phyloP scores from a whole-genome alignment of 64 coral and sea anemone species.

The Stichodactyla helianthus region DNA sequence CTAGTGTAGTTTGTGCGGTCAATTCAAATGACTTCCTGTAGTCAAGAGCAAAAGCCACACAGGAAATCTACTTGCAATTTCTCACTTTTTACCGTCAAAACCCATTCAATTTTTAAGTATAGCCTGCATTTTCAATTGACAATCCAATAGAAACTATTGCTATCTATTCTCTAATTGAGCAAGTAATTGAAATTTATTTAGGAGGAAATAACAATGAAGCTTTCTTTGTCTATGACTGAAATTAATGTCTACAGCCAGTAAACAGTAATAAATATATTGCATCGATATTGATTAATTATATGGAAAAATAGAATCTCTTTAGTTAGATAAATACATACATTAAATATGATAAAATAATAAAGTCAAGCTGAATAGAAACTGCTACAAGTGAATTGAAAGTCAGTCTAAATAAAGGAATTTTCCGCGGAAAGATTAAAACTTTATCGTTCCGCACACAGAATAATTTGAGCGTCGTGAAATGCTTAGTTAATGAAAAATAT shows the following conservation, averaged over 20 bases:
- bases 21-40: too few relatives aligned
- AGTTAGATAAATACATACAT: slow-evolving; percentile 15
- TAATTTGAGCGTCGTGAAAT: too few relatives aligned
- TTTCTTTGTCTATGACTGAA: not conserved
- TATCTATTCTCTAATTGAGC: not conserved
- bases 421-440: not conserved
- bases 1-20: too few relatives aligned
- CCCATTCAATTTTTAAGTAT: not conserved
- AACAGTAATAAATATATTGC: slow-evolving; percentile 10
- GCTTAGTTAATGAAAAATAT: too few relatives aligned
- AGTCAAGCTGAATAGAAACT: not conserved
- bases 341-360: not conserved
- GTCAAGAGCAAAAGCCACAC: too few relatives aligned
- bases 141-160: not conserved
- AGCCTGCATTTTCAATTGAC: not conserved
- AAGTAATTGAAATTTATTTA: not conserved
- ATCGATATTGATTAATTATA: slow-evolving; percentile 15
- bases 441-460: too few relatives aligned
- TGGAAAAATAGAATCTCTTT: slow-evolving; percentile 24
- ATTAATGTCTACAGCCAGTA: not conserved
- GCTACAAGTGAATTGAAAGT: not conserved
- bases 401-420: not conserved
- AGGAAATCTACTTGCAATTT: too few relatives aligned
- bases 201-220: not conserved
- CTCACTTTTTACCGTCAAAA: not conserved